Evolutionary conservation across 2,113 vertebrate genomes (phyloP), one percentile per base, ranked within the genome.

Genomic region (Glaucomys volans): DNA sequence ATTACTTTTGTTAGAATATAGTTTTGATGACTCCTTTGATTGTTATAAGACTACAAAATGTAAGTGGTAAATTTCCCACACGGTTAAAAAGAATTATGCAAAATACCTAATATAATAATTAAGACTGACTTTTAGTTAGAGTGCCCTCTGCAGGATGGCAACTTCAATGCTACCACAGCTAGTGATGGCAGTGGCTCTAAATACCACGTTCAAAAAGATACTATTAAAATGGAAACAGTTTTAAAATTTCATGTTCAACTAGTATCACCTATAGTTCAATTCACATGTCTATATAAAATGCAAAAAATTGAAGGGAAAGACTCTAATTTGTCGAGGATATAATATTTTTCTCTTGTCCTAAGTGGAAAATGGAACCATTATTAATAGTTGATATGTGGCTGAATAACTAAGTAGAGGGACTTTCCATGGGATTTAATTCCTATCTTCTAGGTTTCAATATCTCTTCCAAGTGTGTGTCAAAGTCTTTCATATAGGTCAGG

Each of bases 381-480:
- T 67, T 72, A 82, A 85, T 59, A 96, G 66, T 79, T 95, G 93
- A 80, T 95, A 95, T n/a, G 57, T 84, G 22, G 83, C 24, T 88
- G 28, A 90, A 69, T 97, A 67, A 93, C 13, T 76, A 79, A 97
- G 84, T 28, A 82, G 76, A 72, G 26, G 40, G 50, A 96, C n/a
- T 96, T 97, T 95, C 94, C 76, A 90, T 44, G 40, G 74, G 37
- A 96, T 87, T 94, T 76, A 90, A 96, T 85, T 97, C 76, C 87
- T 67, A 87, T 72, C 75, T 44, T 80, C 4, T 82, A 82, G 62
- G 81, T 97, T 95, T 97, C 81, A 77, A 0, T 88, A 96, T 69
- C 59, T 94, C 66, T 85, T 92, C n/a, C 24, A 64, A 74, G 67
- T 35, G 8, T 35, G 10, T 50, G 30, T 10, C 94, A 24, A 76